Evolutionary conservation across 1,140 invertebrate species (phyloP).

Genomic region (Drosophila equinoxialis): DNA sequence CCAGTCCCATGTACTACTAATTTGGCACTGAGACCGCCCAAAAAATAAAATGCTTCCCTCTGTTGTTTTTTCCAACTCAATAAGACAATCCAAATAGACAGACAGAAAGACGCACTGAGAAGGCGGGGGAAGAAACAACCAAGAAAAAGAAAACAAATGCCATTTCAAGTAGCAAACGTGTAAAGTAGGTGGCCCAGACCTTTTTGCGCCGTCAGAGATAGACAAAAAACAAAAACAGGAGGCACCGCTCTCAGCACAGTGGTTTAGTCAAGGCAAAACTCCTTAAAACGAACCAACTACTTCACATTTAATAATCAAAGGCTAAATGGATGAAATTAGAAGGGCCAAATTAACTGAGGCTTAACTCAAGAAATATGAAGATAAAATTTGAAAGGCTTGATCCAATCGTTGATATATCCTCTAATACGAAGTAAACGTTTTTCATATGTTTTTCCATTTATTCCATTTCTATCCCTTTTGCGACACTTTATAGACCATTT

Average conservation of each 20-base stretch:
- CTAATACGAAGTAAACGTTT: too few relatives aligned
- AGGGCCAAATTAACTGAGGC: too few relatives aligned
- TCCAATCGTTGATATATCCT: too few relatives aligned
- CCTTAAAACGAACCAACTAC: too few relatives aligned
- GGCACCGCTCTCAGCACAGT: conserved; percentile 44
- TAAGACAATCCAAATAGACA: conserved; percentile 1
- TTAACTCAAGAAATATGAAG: too few relatives aligned
- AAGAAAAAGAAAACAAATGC: conserved; percentile 76
- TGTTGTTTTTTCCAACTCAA: conserved; percentile 65
- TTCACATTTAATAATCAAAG: too few relatives aligned
- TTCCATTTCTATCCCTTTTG: too few relatives aligned
- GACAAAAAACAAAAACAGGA: not conserved
- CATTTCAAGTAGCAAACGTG: conserved; percentile 79
- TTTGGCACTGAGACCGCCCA: conserved; percentile 50
- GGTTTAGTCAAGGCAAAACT: too few relatives aligned
- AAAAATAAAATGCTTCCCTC: conserved; percentile 17
- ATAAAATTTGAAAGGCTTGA: too few relatives aligned
- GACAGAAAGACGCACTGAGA: conserved; percentile 22
- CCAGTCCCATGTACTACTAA: conserved; percentile 65
- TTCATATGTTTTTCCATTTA: too few relatives aligned
- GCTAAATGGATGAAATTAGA: too few relatives aligned
- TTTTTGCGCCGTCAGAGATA: conserved; percentile 54
- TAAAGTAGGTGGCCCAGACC: conserved; percentile 80
- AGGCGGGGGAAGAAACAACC: conserved; percentile 33
- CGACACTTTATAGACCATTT: not conserved